Evolutionary conservation across 1,140 invertebrate species (phyloP), one percentile per base, ranked within the genome.

Genomic region (Tetramorium parvispinum): DNA sequence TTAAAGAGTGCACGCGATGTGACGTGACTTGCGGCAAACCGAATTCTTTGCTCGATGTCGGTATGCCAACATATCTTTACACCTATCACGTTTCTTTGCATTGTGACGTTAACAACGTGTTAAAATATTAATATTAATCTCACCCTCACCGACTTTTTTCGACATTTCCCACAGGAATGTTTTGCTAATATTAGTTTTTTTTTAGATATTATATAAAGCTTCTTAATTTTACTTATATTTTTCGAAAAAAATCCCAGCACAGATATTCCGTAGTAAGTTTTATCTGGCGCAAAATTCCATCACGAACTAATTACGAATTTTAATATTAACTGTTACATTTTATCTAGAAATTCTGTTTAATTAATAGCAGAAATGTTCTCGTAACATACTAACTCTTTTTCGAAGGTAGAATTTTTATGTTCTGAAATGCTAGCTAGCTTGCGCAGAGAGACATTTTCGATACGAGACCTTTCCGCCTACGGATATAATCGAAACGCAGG

Each of bases 21-120:
- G 66, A 90, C 89, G 89, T 88, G 89, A 90, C 89, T 65, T 18
- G 46, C 85, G 49, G 37, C 43, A 57, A 81, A 85, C 88, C 79
- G 57, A 78, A 61, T 88, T 90, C 76, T 68, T 90, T 71, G 53
- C 59, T 55, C 61, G 53, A 59, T 66, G 40, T 53, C 82, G 77
- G 63, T 61, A 71, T 43, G 55, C n/a, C 21, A 68, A 16, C 59
- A 63, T 90, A 89, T 90, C 89, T 90, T 87, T 59, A 71, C 75
- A 46, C 76, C 43, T 82, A 90, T 89, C 89, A 70, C 55, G 75
- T 77, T 87, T 57, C 85, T 82, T 51, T 65, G 27, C 85, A 65
- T 81, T 81, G 85, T 49, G 46, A 55, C 21, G 63, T 85, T 85
- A 85, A 76, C 71, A 78, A 65, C 59, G 82, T 76, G 71, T 55